These are phyloP conservation scores for Dendroctonus valens DNA, from an alignment of 1,140 invertebrate genomes.

Conservation along the genomic window DNA sequence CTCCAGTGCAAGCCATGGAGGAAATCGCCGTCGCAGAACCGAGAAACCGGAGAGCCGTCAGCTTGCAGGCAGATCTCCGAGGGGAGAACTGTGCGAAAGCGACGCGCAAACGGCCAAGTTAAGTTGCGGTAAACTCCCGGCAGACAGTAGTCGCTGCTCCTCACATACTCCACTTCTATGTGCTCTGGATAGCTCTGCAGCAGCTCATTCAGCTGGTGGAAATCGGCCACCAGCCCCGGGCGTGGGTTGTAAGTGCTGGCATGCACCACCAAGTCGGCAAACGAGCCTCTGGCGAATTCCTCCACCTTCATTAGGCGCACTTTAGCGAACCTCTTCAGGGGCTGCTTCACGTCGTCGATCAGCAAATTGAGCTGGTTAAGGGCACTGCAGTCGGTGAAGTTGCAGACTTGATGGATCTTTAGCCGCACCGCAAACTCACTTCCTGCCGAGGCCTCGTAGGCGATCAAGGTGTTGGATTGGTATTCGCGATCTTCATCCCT, in stretches of 20 bases:
- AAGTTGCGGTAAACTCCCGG: slow-evolving; percentile 29
- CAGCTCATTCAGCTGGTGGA: slow-evolving; percentile 11
- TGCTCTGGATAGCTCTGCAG: slow-evolving; percentile 16
- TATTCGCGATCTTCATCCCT: slow-evolving; percentile 34
- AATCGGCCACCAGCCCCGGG: slow-evolving; percentile 27
- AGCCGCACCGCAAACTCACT: slow-evolving; percentile 47
- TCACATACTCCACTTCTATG: slow-evolving; percentile 35
- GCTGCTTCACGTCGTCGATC: slow-evolving; percentile 1
- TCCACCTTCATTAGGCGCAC: slow-evolving; percentile 39
- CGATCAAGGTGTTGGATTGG: slow-evolving; percentile 42
- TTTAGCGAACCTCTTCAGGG: slow-evolving; percentile 16
- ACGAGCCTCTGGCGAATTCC: slow-evolving; percentile 23
- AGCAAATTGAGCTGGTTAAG: slow-evolving; percentile 7
- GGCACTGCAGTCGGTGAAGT: slow-evolving; percentile 4
- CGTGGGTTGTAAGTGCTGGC: slow-evolving; percentile 35
- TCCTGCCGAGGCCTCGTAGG: slow-evolving; percentile 40
- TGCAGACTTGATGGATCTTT: slow-evolving; percentile 34
- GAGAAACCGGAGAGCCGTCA: slow-evolving; percentile 53
- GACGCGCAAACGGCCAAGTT: slow-evolving; percentile 47
- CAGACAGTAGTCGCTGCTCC: slow-evolving; percentile 37
- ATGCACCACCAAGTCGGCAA: slow-evolving; percentile 42
- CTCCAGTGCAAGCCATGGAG: slow-evolving; percentile 52
- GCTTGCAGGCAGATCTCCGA: slow-evolving; percentile 54
- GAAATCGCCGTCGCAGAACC: slow-evolving; percentile 53
- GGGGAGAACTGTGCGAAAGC: slow-evolving; percentile 49